These are phyloP conservation scores for Neosilurus mollespiculum DNA, from an alignment of 2,797 vertebrate species.

Conservation along the genomic window DNA sequence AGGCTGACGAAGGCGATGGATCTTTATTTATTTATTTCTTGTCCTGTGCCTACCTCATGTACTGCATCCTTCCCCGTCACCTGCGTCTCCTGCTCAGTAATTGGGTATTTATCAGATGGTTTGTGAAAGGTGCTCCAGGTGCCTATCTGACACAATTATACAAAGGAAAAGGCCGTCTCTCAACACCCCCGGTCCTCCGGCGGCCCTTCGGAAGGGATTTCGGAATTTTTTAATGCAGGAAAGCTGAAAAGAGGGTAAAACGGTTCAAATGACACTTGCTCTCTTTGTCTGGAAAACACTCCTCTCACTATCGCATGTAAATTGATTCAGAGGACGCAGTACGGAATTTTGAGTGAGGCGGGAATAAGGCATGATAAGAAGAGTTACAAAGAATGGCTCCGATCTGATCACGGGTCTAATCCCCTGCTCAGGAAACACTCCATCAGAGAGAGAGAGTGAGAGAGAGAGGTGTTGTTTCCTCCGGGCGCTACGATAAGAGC, in stretches of 20 bases:
- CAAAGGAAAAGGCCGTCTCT: slow-evolving; percentile 75
- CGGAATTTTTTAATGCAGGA: neutral
- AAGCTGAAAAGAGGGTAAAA: slow-evolving; percentile 48
- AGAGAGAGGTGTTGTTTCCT: slow-evolving; percentile 50
- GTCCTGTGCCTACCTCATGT: slow-evolving; percentile 32
- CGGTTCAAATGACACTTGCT: slow-evolving; percentile 28
- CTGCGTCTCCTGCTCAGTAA: slow-evolving; percentile 82
- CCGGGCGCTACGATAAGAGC: slow-evolving; percentile 62
- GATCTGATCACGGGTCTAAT: slow-evolving; percentile 64
- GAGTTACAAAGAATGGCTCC: slow-evolving; percentile 49
- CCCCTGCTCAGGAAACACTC: slow-evolving; percentile 57
- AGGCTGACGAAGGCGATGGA: slow-evolving; percentile 58
- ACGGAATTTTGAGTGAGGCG: slow-evolving; percentile 53
- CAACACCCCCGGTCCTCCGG: neutral
- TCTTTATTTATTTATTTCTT: neutral
- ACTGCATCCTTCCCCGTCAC: slow-evolving; percentile 66
- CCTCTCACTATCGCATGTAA: slow-evolving; percentile 64
- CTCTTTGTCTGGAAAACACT: slow-evolving; percentile 25
- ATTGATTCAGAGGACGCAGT: slow-evolving; percentile 57
- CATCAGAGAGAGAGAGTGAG: neutral
- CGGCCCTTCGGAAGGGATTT: neutral
- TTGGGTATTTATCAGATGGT: slow-evolving; percentile 96
- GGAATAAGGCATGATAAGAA: slow-evolving; percentile 60
- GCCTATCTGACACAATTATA: slow-evolving; percentile 92
- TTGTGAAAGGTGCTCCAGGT: slow-evolving; percentile 75